Base-by-base conservation (phyloP, 2,113 vertebrate species). In the Callionymus lyra region DNA sequence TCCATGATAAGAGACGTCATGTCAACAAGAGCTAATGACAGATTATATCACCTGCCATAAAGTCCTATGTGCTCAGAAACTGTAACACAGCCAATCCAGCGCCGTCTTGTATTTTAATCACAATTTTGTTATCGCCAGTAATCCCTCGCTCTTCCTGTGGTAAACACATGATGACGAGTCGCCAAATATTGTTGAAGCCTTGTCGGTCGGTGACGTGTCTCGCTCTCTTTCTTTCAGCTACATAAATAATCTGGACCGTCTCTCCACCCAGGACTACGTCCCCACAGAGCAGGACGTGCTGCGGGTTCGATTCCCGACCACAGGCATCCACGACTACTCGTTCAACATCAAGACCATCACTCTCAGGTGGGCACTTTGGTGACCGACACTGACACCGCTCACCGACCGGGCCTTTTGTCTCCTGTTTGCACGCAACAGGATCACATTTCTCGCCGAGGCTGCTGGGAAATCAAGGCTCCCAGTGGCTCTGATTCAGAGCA, bases 271-370 rank as follows among this genome's bases (percentile, higher is more conserved):
- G 1, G 66, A 74, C 35, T 94, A 89, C 48, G 55, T 90, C 32
- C 91, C 92, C n/a, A 87, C 80, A 0, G 85, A 84, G 1, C 90
- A 94, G 76, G 92, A 93, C 0, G 89, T 94, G 55, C 63, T 94
- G 34, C 80, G 91, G 14, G 91, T 91, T 50, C 86, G 92, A 38
- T 87, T 91, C 66, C 91, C 91, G 14, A 94, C 91, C 16, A 91
- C 91, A 0, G 91, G 91, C 63, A 94, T 94, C 69, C 90, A 91
- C 0, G 92, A 93, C 40, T 93, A 93, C 48, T 79, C 89, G 63
- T 93, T 94, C 63, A 84, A 65, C 0, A 75, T 94, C 55, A 82
- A 90, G 50, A 88, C 80, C 47, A 84, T 91, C 57, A 89, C 81
- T 1, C 81, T 94, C 47, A 88, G 91, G 91, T 93, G 63, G 14